Conservation (phyloP, 2,113 vertebrate species). For the Psilopogon haemacephalus region DNA sequence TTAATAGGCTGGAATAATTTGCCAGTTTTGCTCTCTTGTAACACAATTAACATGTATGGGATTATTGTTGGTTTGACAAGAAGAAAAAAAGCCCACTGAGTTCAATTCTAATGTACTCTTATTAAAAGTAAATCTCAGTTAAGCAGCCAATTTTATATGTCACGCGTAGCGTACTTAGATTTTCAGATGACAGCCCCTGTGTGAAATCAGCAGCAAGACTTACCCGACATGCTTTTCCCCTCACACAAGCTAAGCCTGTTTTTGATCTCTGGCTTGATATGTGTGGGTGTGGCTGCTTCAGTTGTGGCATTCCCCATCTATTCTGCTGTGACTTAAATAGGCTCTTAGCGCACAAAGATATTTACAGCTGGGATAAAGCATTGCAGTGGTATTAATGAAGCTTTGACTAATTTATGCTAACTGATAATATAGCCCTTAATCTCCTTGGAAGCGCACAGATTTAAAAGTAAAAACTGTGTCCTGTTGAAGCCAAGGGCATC, state of each 20-base stretch:
- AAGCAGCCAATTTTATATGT: neutral
- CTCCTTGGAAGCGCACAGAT: neutral
- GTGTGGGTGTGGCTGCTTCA: neutral
- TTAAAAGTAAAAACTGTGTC: neutral
- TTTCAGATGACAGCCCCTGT: neutral
- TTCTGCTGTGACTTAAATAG: neutral
- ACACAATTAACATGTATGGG: neutral
- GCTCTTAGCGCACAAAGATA: neutral
- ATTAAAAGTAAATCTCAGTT: neutral
- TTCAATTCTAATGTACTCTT: neutral
- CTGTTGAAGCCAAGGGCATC: neutral
- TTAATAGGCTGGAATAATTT: neutral
- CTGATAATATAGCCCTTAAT: neutral
- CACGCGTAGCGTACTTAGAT: neutral
- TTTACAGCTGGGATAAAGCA: neutral
- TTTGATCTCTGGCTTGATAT: neutral
- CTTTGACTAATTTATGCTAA: neutral
- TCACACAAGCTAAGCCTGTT: neutral
- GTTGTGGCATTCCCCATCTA: accelerated
- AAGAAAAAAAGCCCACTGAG: neutral
- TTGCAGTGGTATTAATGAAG: neutral
- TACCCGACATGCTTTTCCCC: neutral
- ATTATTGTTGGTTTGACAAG: neutral
- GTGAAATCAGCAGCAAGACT: neutral
- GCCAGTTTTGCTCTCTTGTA: neutral